These are phyloP conservation scores for Pitta sordida DNA, from an alignment of 2,113 vertebrate species.

Conservation along the genomic window DNA sequence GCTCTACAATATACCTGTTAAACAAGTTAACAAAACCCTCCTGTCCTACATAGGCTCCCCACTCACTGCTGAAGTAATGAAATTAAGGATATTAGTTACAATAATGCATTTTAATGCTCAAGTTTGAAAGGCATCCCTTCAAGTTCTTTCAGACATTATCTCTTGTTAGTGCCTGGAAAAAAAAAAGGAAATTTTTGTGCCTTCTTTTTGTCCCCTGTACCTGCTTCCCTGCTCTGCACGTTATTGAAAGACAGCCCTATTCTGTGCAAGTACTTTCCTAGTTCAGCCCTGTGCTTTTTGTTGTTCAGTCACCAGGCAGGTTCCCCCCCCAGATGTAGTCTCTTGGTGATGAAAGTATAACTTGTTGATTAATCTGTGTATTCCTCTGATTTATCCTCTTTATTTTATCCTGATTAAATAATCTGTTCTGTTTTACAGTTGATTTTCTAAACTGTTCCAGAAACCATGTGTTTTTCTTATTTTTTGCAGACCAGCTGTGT, in stretches of 20 bases:
- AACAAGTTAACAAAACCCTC: not conserved
- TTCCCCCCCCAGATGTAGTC: not conserved
- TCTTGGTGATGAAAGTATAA: not conserved
- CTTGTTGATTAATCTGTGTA: not conserved
- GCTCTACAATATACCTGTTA: not conserved
- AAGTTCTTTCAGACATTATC: not conserved
- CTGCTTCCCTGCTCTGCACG: not conserved
- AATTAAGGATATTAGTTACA: not conserved
- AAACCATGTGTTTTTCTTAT: not conserved
- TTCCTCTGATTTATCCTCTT: constrained; percentile 8
- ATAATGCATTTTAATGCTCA: not conserved
- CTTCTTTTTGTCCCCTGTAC: not conserved
- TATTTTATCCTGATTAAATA: constrained; percentile 19
- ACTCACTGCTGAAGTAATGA: not conserved
- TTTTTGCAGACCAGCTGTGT: constrained; percentile 11
- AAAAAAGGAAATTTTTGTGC: not conserved
- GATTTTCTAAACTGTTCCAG: constrained; percentile 9
- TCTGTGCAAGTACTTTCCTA: not conserved
- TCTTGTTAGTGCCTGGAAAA: not conserved
- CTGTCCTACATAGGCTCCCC: not conserved
- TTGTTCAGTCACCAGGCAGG: not conserved
- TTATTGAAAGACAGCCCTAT: not conserved
- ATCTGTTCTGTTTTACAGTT: not conserved
- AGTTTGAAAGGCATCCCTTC: not conserved
- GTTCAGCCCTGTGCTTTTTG: not conserved